Percentiles rank a stretch among this genome's conserved stretches.
These are phyloP conservation scores for Macrostomum lignano DNA, from an alignment of 1,140 invertebrate species.

Conservation along the genomic window DNA sequence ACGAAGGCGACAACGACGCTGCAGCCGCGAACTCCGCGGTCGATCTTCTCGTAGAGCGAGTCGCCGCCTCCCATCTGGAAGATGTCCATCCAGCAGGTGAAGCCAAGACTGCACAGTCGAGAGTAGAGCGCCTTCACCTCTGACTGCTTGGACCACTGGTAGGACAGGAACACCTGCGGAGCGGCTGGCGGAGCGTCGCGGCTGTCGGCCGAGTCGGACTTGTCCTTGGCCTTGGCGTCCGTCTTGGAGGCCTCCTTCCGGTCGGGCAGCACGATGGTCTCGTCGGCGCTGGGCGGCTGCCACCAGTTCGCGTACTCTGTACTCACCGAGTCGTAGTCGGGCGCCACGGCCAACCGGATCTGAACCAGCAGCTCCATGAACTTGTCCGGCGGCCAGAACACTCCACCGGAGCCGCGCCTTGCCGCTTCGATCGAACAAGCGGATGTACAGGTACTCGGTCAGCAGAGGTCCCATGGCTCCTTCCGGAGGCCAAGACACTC, in stretches of 20 bases:
- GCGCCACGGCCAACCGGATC: slow-evolving; percentile 10
- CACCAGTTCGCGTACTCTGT: slow-evolving; percentile 14
- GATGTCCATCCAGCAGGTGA: slow-evolving; percentile 20
- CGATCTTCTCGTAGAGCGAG: slow-evolving; percentile 22
- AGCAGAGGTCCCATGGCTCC: slow-evolving; percentile 23
- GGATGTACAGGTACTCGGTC: slow-evolving; percentile 18
- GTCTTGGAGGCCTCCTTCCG: slow-evolving; percentile 2
- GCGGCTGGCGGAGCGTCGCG: not conserved
- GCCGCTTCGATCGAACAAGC: slow-evolving; percentile 11
- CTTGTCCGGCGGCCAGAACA: slow-evolving; percentile 13
- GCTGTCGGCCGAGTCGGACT: slow-evolving; percentile 5
- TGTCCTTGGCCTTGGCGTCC: not conserved
- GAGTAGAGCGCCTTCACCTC: slow-evolving; percentile 14
- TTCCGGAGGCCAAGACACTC: slow-evolving; percentile 16
- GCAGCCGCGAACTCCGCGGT: slow-evolving; percentile 15
- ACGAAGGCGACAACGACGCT: slow-evolving; percentile 15
- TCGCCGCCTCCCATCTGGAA: slow-evolving; percentile 24
- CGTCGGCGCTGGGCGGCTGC: slow-evolving; percentile 11
- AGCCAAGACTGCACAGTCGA: slow-evolving; percentile 12
- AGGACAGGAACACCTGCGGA: slow-evolving; percentile 18
- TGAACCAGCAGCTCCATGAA: slow-evolving; percentile 19
- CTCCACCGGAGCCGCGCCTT: not conserved
- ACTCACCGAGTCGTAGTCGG: not conserved
- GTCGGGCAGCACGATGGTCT: slow-evolving; percentile 11
- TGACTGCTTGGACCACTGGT: slow-evolving; percentile 22